Evolutionary conservation across 2,113 vertebrate species (phyloP).

Genomic region (Arenaria interpres): DNA sequence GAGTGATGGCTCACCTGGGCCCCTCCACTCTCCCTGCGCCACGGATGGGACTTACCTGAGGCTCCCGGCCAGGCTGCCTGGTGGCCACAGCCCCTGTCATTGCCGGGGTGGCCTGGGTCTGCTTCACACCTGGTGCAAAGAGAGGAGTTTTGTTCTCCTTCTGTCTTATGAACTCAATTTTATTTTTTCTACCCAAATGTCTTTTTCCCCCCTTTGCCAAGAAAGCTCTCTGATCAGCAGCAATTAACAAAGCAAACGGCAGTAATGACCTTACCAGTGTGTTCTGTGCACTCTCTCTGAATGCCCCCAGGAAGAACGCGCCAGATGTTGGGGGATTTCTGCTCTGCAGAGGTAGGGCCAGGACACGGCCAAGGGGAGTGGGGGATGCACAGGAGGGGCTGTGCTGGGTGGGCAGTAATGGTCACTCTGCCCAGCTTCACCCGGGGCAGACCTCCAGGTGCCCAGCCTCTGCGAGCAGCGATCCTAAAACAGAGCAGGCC

Average conservation of each 20-base stretch:
- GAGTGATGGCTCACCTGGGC: neutral
- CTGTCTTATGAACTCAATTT: neutral
- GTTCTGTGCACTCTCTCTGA: neutral
- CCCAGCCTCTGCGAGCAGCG: neutral
- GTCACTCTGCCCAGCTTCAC: neutral
- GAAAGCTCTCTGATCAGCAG: neutral
- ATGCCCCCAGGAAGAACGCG: neutral
- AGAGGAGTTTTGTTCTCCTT: neutral
- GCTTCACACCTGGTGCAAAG: neutral
- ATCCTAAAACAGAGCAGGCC: neutral
- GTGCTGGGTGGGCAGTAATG: neutral
- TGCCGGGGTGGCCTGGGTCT: neutral
- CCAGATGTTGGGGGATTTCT: neutral
- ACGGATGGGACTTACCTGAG: neutral
- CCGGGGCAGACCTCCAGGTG: neutral
- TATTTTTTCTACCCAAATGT: neutral
- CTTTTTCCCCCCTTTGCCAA: neutral
- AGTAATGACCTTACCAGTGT: neutral
- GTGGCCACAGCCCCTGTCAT: neutral
- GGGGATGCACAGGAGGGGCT: neutral
- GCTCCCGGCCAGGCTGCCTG: neutral
- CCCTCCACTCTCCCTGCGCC: neutral
- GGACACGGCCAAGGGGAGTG: neutral
- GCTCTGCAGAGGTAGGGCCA: neutral
- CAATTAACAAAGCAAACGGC: slow-evolving; percentile 19